Base-by-base conservation (phyloP, 2,797 vertebrate genomes). In the Bovichtus variegatus region DNA sequence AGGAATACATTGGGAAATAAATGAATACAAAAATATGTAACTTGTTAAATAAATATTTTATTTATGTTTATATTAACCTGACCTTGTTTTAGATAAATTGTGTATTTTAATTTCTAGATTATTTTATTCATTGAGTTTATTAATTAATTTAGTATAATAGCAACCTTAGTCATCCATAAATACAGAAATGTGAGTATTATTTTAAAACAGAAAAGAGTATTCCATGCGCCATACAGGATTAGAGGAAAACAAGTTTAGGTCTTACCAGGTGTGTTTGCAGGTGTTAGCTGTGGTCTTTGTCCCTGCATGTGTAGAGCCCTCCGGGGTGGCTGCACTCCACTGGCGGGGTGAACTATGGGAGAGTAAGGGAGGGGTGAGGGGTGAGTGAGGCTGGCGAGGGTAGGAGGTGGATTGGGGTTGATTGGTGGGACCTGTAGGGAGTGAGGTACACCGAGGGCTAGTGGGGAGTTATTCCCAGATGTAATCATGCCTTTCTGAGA, bases 401-500 rank as follows among this genome's bases (percentile, higher is more conserved):
- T 89, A 2, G 90, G 93, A 19, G 85, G 79, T 6, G 75, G 64
- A 40, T 84, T 85, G 69, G 65, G 55, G 44, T 54, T 9, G 80
- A 86, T 88, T 0, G 81, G 67, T 2, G 62, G 85, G 21, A 70
- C 76, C 60, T 87, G 89, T 10, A 78, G 34, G 53, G 88, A 49
- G 57, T 91, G 89, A 72, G 87, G 88, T 13, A 80, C 62, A 1
- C 89, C 87, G 1, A 74, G 84, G 53, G 79, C 78, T 3, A 89
- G 27, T 3, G 92, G 89, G 51, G 91, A 93, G 78, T 81, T 89
- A 27, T 67, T 93, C n/a, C 92, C 90, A 5, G 93, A 86, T 44
- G 67, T 92, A 73, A 96, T 93, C 75, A 99, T 97, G 77, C 98
- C 98, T 87, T 96, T 99, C 89, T 98, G 97, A 71, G 97, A 97